Conservation (phyloP, 1,140 invertebrate genomes). For the Drosophila albomicans region DNA sequence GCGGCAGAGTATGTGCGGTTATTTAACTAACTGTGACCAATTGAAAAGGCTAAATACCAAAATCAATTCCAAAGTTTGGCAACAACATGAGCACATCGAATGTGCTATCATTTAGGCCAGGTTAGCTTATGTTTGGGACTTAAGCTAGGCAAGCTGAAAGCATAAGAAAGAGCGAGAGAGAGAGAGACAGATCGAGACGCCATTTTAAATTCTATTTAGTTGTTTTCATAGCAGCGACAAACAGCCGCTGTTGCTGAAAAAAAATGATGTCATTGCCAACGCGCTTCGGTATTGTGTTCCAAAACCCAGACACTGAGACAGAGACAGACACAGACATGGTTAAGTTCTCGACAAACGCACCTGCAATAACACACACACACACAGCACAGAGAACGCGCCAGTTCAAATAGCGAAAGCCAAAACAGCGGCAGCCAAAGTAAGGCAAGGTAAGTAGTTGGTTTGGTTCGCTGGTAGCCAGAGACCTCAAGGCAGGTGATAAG, state of each 20-base stretch:
- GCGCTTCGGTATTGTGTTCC: constrained; percentile 45
- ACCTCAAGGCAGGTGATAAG: constrained; percentile 65
- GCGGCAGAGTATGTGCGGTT: constrained; percentile 30
- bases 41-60: constrained; percentile 33
- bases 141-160: constrained; percentile 3
- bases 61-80: constrained; percentile 32
- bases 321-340: constrained; percentile 64
- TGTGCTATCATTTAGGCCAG: constrained; percentile 27
- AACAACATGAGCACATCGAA: background rate
- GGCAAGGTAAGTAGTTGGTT: constrained; percentile 5
- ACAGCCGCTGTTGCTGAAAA: constrained; percentile 32
- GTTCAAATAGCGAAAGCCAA: constrained; percentile 58
- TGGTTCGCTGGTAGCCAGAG: constrained; percentile 24
- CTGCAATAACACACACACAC: constrained; percentile 48
- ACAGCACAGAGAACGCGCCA: background rate
- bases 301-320: no score
- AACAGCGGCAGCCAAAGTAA: constrained; percentile 20
- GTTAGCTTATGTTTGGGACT: constrained; percentile 23
- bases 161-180: constrained; percentile 8
- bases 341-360: constrained; percentile 61
- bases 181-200: constrained; percentile 32
- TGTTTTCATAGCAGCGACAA: constrained; percentile 55
- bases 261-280: constrained; percentile 77
- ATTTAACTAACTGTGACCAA: constrained; percentile 45
- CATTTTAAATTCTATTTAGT: constrained; percentile 66